phyloP scores from a whole-genome alignment of 1,140 invertebrate species.

The Centruroides vittatus region DNA sequence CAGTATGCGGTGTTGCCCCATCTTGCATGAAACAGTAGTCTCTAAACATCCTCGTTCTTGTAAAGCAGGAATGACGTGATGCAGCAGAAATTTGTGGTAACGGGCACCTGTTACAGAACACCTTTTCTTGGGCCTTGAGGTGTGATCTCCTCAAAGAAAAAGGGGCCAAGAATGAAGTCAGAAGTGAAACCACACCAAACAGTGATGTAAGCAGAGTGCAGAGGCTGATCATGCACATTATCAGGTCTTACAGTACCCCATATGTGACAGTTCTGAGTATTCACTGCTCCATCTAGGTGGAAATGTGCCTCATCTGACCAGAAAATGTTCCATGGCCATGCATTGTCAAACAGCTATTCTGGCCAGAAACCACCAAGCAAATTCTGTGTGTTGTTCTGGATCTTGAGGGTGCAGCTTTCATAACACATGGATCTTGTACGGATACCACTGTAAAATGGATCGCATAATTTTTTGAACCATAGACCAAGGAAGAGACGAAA shows the following conservation, averaged over 20 bases:
- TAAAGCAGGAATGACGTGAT: slow-evolving; percentile 1
- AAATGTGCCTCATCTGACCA: slow-evolving; percentile 2
- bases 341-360: background rate
- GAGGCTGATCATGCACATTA: background rate
- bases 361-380: background rate
- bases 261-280: background rate
- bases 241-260: background rate
- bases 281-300: background rate
- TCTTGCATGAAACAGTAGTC: slow-evolving; percentile 5
- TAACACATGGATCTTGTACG: background rate
- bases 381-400: background rate
- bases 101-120: background rate
- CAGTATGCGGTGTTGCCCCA: background rate
- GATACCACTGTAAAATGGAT: background rate
- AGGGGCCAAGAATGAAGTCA: background rate
- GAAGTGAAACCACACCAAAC: slow-evolving; percentile 3
- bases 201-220: slow-evolving; percentile 1
- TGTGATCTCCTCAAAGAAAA: background rate
- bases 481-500: background rate
- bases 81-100: background rate
- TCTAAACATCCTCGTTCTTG: background rate
- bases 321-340: slow-evolving; percentile 1
- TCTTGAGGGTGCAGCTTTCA: background rate
- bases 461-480: background rate
- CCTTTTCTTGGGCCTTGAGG: background rate